A percentile compares a stretch with the other conserved stretches of the same genome.
Conservation (phyloP, 2,888 invertebrate genomes). For the Pheosia gnoma region DNA sequence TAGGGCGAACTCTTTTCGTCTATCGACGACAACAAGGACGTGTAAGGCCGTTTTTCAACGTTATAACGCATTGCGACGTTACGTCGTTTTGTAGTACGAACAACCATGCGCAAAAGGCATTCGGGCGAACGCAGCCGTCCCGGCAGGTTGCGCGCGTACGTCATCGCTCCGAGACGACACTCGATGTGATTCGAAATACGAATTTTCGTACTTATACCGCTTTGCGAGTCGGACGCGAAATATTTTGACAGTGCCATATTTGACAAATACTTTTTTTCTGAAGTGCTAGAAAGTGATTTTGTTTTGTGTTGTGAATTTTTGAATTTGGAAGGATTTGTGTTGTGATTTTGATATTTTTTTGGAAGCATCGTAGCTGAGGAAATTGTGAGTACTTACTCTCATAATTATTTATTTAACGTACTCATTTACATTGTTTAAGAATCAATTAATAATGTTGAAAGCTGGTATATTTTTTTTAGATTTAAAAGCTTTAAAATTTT, state of each 20-base stretch:
- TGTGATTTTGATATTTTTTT: constrained; percentile 19
- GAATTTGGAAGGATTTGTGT: constrained; percentile 21
- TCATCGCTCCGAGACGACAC: constrained; percentile 11
- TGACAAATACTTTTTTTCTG: neutral
- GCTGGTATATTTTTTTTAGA: too few relatives aligned
- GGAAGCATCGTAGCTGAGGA: constrained; percentile 15
- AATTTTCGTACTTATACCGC: constrained; percentile 18
- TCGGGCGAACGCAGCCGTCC: constrained; percentile 48
- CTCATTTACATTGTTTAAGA: too few relatives aligned
- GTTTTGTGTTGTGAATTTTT: constrained; percentile 31
- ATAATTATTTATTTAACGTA: too few relatives aligned
- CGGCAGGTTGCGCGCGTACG: constrained; percentile 33
- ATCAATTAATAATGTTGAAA: too few relatives aligned
- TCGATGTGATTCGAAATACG: constrained; percentile 25
- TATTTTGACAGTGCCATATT: neutral
- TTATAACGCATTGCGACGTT: constrained; percentile 80
- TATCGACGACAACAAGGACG: constrained; percentile 33
- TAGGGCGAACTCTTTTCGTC: constrained; percentile 21
- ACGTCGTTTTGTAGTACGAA: constrained; percentile 65
- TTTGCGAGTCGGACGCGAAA: neutral
- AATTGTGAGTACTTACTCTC: constrained; percentile 23
- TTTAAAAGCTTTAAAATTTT: too few relatives aligned
- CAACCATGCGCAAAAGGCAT: constrained; percentile 80
- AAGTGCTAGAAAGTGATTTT: constrained; percentile 13
- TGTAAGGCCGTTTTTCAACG: constrained; percentile 60